Evolutionary conservation across 30 jellyfish, hydroid and myxozoan genomes (phyloP), one percentile per base, ranked within the genome.

Genomic region (Turritopsis dohrnii): DNA sequence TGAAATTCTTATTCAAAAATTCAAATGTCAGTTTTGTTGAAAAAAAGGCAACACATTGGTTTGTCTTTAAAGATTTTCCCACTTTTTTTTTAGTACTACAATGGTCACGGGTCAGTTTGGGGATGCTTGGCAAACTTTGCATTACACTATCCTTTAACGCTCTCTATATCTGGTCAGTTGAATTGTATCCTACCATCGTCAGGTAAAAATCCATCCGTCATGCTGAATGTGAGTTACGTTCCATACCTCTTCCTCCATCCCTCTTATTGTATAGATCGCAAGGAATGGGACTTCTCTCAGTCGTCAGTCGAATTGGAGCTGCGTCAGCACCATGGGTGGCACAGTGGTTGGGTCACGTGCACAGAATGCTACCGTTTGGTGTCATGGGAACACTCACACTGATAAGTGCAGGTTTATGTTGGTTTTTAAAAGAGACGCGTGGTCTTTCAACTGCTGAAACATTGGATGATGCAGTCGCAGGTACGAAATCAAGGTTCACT

Each of bases 281-380:
- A 80, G 99, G 97, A 22, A 94, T 94, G 99, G 96, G 99, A 13
- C 72, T 88, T 26, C 81, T 94, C 52, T 90, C 95, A 21, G 96
- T 94, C 71, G 86, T 85, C 29, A 94, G 99, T 71, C 96, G 99
- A 19, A 71, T 86, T 21, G 99, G 99, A 41, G 99, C 96, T 8
- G 99, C 99, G 13, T 24, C 92, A 66, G 96, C 99, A 21, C 99
- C 99, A 1, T 94, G 99, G 99, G 94, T 94, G 71, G 96, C 99
- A 16, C 96, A 94, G 83, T 94, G 90, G 86, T 87, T 94, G 54
- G 83, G 95, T 19, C 90, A 85, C 71, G 81, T 79, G 81, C 88
- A 86, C 54, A 75, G 76, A 19, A 22, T 75, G 1, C 65, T 94
- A 71, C 99, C 99, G 7, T 94, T 88, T 83, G 87, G 82, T 16